These are phyloP conservation scores for Schizopygopsis pylzovi DNA, from an alignment of 2,797 vertebrate species.

Conservation along the genomic window DNA sequence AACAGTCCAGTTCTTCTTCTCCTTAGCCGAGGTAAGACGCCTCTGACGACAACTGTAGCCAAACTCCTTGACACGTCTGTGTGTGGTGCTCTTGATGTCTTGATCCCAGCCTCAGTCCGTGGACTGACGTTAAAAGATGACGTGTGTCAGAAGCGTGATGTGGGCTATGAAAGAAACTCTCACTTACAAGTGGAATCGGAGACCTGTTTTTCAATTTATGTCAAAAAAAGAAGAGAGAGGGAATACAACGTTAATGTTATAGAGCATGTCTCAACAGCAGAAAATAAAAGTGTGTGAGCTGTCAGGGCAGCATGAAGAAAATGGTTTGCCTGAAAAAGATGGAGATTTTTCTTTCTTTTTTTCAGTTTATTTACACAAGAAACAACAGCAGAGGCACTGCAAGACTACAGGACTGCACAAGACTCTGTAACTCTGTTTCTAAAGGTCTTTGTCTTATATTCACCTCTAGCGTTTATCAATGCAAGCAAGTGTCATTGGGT, in stretches of 20 bases:
- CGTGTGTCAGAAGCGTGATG: constrained; percentile 5
- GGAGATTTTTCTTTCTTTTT: neutral
- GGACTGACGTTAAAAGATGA: neutral
- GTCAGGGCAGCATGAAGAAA: neutral
- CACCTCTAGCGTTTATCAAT: neutral
- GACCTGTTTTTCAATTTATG: constrained; percentile 20
- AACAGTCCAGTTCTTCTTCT: no score
- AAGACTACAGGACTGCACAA: neutral
- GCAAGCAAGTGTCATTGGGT: no score
- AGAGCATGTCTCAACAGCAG: constrained; percentile 3
- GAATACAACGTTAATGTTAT: neutral
- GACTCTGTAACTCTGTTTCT: neutral
- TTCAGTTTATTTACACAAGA: neutral
- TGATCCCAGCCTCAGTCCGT: no score
- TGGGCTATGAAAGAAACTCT: neutral
- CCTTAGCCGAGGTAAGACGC: no score
- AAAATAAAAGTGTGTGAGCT: constrained; percentile 4
- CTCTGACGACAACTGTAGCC: no score
- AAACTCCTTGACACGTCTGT: no score
- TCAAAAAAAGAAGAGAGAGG: neutral
- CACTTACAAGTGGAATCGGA: constrained; percentile 15
- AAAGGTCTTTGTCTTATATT: neutral
- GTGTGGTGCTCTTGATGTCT: no score
- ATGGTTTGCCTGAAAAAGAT: neutral
- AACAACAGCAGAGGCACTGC: neutral